These are phyloP conservation scores for Orthonyx spaldingii DNA, from an alignment of 2,113 vertebrate species.

Conservation along the genomic window DNA sequence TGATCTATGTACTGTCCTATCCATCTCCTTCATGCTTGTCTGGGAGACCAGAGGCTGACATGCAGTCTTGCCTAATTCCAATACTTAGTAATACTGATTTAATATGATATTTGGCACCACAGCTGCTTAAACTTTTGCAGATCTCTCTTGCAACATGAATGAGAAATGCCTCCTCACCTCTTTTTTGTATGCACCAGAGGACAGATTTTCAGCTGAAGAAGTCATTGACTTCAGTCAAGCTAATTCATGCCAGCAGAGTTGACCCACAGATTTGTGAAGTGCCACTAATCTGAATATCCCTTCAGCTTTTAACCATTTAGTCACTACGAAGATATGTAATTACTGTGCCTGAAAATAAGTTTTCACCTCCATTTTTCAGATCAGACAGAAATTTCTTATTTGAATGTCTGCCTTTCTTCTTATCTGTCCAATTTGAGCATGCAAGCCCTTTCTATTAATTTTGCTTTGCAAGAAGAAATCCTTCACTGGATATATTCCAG, in stretches of 20 bases:
- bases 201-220: background rate
- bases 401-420: background rate
- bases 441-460: background rate
- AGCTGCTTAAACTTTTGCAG: background rate
- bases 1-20: background rate
- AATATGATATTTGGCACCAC: background rate
- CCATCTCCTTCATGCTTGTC: background rate
- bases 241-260: background rate
- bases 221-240: background rate
- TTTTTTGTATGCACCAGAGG: background rate
- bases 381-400: background rate
- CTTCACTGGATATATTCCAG: background rate
- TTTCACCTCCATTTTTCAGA: background rate
- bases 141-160: background rate
- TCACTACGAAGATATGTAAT: background rate
- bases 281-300: background rate
- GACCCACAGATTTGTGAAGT: background rate
- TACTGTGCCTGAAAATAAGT: background rate
- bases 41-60: background rate
- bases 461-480: background rate
- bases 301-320: background rate
- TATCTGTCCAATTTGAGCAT: background rate
- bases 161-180: background rate
- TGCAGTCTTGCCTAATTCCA: background rate
- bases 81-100: background rate